Conservation (phyloP, 2,797 vertebrate species). For the Sphenodon punctatus region DNA sequence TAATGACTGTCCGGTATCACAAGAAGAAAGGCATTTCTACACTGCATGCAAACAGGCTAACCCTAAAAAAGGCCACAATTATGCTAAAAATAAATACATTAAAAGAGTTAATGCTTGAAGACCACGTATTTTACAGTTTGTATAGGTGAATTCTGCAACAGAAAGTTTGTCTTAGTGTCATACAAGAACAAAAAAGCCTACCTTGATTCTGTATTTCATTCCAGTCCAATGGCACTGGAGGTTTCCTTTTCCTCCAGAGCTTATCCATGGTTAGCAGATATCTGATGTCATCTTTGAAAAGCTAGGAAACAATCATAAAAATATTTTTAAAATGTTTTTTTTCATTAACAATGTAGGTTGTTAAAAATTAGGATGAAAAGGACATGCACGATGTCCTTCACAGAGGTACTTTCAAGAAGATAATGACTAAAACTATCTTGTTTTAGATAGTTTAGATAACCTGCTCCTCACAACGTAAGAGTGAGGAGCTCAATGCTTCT, state of each 20-base stretch:
- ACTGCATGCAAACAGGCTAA: too few species aligned
- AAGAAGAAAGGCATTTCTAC: too few species aligned
- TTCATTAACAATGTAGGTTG: too few species aligned
- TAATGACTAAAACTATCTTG: neutral
- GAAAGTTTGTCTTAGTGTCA: neutral
- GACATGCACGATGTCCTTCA: neutral
- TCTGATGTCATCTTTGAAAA: conserved; percentile 98
- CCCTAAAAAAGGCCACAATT: too few species aligned
- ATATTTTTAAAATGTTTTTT: too few species aligned
- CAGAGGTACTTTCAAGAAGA: neutral
- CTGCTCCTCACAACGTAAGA: too few species aligned
- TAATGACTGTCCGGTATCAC: too few species aligned
- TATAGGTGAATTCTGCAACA: neutral
- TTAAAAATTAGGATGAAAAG: fast-evolving
- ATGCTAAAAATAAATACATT: neutral
- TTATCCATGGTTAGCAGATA: conserved; percentile 98
- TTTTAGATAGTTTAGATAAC: too few species aligned
- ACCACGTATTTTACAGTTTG: fast-evolving
- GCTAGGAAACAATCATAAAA: conserved; percentile 72
- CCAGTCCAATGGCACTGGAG: conserved; percentile 94
- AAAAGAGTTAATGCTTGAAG: neutral
- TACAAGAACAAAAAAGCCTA: conserved; percentile 54
- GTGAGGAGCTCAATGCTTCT: too few species aligned
- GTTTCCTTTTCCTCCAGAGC: conserved; percentile 97
- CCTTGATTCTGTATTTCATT: conserved; percentile 85